phyloP scores from a whole-genome alignment of 2,888 invertebrate species.

The Mythimna ferrago region DNA sequence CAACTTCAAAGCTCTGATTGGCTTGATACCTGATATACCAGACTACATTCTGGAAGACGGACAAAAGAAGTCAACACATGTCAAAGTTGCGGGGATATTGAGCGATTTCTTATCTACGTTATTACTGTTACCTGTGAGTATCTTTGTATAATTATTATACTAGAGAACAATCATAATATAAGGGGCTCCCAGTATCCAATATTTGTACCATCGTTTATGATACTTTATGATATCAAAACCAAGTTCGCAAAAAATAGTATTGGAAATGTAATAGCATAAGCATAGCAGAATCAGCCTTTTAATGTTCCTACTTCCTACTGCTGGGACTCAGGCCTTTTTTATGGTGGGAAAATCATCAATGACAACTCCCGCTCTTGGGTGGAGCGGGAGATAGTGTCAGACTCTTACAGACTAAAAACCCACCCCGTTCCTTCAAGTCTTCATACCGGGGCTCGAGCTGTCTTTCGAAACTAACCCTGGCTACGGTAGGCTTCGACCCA shows the following conservation, averaged over 20 bases:
- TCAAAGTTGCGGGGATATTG: constrained; percentile 93
- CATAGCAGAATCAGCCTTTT: no score
- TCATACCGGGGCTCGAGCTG: no score
- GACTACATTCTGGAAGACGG: constrained; percentile 93
- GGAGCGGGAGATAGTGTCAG: no score
- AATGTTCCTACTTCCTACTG: no score
- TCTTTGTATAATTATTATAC: background rate
- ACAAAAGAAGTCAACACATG: constrained; percentile 93
- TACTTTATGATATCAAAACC: background rate
- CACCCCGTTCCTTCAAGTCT: no score
- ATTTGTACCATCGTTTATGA: background rate
- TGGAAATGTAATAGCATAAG: background rate
- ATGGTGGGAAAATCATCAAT: no score
- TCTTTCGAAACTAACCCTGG: no score
- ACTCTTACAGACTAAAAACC: no score
- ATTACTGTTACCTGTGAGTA: constrained; percentile 94
- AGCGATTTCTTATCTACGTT: constrained; percentile 96
- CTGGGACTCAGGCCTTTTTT: no score
- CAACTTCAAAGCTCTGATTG: constrained; percentile 97
- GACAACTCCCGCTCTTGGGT: no score
- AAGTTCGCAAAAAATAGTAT: no score
- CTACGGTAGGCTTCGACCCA: no score
- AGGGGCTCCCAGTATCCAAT: background rate
- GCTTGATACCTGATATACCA: constrained; percentile 95
- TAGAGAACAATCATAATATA: background rate